These are phyloP conservation scores for Climacteris rufus DNA, from an alignment of 2,113 vertebrate genomes.

Conservation along the genomic window DNA sequence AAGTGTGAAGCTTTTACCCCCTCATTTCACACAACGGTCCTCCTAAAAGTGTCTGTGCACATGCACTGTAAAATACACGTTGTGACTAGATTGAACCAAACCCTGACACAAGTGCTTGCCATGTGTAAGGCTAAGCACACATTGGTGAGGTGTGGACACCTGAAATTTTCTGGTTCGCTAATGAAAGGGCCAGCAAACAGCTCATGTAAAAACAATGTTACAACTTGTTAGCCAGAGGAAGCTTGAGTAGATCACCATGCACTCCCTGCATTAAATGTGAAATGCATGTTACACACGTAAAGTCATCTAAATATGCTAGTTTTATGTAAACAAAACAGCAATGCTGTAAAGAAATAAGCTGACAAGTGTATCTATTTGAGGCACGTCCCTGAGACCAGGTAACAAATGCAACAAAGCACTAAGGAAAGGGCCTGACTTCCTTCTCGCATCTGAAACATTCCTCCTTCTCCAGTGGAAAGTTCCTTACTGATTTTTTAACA, in stretches of 20 bases:
- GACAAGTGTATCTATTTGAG: fast-evolving
- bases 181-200: background rate
- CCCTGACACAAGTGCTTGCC: background rate
- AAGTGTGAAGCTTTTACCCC: background rate
- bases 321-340: background rate
- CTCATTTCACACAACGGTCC: background rate
- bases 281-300: background rate
- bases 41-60: background rate
- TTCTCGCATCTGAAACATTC: background rate
- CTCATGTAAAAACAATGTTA: background rate
- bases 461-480: background rate
- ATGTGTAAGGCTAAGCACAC: background rate
- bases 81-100: background rate
- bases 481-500: background rate
- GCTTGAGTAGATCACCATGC: background rate
- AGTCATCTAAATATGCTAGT: background rate
- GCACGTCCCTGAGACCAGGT: background rate
- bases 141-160: background rate
- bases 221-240: background rate
- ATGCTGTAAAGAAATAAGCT: background rate
- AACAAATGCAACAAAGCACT: background rate
- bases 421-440: background rate
- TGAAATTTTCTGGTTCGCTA: background rate
- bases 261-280: background rate
- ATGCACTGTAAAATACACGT: fast-evolving